phyloP scores from a whole-genome alignment of 2,888 invertebrate species.

The Drosophila pullipes region DNA sequence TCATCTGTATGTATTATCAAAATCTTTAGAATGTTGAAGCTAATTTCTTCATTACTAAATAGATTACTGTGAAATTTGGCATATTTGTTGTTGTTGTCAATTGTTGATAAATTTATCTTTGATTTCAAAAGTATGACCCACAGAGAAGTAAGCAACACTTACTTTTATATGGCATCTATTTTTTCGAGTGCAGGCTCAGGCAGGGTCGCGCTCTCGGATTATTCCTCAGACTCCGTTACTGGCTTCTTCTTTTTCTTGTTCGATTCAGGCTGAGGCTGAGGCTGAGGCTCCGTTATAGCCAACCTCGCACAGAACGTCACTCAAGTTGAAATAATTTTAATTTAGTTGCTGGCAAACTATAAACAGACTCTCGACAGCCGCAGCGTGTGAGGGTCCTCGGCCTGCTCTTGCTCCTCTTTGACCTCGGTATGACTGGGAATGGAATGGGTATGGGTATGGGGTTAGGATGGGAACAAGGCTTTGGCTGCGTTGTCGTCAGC shows the following conservation, averaged over 20 bases:
- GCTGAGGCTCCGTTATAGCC: slow-evolving; percentile 62
- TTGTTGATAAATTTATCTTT: not conserved
- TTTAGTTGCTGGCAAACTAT: slow-evolving; percentile 74
- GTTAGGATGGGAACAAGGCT: not conserved
- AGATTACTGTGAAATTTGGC: not conserved
- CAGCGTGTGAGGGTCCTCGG: slow-evolving; percentile 18
- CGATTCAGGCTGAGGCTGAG: slow-evolving; percentile 32
- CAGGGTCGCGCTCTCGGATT: not conserved
- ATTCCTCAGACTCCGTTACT: slow-evolving; percentile 7
- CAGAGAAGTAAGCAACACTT: not conserved
- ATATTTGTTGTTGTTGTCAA: too few relatives aligned
- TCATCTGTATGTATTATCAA: not conserved
- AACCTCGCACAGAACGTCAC: slow-evolving; percentile 61
- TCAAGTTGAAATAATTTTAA: slow-evolving; percentile 76
- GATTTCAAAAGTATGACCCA: not conserved
- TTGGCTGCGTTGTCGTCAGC: slow-evolving; percentile 59
- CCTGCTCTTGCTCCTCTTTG: slow-evolving; percentile 1
- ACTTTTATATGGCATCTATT: not conserved
- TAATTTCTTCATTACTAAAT: not conserved
- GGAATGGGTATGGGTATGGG: not conserved
- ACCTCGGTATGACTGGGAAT: too few relatives aligned
- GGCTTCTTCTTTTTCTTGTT: not conserved
- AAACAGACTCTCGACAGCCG: slow-evolving; percentile 57
- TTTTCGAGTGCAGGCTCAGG: not conserved
- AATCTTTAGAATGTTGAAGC: not conserved